Conservation (phyloP, 2,888 invertebrate species). For the Chrysodeixis includens region DNA sequence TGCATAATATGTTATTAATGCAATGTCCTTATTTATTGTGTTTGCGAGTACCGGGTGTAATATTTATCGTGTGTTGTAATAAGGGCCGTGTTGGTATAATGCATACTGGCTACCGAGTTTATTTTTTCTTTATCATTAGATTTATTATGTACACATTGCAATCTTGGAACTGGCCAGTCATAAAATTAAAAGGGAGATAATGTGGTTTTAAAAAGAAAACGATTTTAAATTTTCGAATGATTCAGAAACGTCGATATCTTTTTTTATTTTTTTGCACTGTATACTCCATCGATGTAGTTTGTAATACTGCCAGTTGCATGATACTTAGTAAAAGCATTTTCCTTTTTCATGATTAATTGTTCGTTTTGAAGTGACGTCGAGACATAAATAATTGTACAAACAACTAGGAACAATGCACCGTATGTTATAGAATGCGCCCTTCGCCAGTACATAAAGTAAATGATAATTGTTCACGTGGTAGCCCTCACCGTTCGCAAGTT, state of each 20-base stretch:
- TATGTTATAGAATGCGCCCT: conserved; percentile 10
- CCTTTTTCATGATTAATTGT: conserved; percentile 13
- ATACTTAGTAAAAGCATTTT: neutral
- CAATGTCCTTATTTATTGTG: conserved; percentile 25
- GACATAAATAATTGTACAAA: conserved; percentile 15
- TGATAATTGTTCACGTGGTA: conserved; percentile 58
- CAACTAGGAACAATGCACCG: neutral
- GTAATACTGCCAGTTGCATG: neutral
- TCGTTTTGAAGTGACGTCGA: conserved; percentile 34
- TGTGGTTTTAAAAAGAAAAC: neutral
- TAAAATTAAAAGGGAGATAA: neutral
- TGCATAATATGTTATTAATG: conserved; percentile 19
- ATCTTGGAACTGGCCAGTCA: conserved; percentile 3
- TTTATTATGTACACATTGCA: conserved; percentile 1
- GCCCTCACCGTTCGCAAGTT: conserved; percentile 74
- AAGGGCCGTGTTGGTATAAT: neutral
- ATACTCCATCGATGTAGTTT: neutral
- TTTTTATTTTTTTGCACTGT: neutral
- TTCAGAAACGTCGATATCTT: neutral
- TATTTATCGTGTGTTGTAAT: conserved; percentile 7
- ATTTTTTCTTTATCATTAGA: conserved; percentile 19
- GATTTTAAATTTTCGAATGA: neutral
- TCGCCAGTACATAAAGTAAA: conserved; percentile 38
- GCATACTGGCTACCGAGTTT: conserved; percentile 17
- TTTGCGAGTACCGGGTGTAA: conserved; percentile 6